Evolutionary conservation across 2,888 invertebrate genomes (phyloP), one percentile per base, ranked within the genome.

Genomic region (Choristoneura rosaceana): DNA sequence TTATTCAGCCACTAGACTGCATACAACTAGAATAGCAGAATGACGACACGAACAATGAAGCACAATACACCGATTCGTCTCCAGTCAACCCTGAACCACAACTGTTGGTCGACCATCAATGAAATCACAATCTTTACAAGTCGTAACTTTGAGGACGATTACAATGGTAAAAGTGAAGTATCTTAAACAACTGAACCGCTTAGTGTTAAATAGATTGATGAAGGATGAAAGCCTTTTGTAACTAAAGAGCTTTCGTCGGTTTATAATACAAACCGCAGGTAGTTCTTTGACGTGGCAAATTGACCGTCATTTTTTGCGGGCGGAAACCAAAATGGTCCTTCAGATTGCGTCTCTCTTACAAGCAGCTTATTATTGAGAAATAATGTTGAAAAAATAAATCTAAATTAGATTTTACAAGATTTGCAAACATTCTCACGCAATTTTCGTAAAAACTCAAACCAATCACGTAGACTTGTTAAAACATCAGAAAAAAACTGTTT

Each of bases 61-160:
- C 41, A 45, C 17, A 69, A 64, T 69, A 64, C 76, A 76, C 75
- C 34, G 76, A 77, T 69, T 74, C 79, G 82, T 86, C 84, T 86
- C 83, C 84, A 80, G 81, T 81, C 79, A 83, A 80, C 75, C 79
- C 78, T 62, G 74, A 73, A 84, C 84, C 86, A 85, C 84, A 84
- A 84, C 84, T 77, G 76, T 74, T 77, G 78, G 80, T 75, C 76
- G 73, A 74, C 61, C 69, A 60, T 50, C 63, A 62, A 74, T 75
- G 70, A 75, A 61, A 70, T 73, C 63, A 70, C 69, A 75, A 74
- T 73, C 63, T 64, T 73, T 52, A 68, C 63, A 34, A 58, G 67
- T 68, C 64, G 59, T 69, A 59, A 69, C 69, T 55, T 64, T 59
- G 63, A 68, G 52, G 33, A 60, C 69, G 34, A 64, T 64, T 52